Evolutionary conservation across 2,113 vertebrate species (phyloP).

Genomic region (Chitala chitala): DNA sequence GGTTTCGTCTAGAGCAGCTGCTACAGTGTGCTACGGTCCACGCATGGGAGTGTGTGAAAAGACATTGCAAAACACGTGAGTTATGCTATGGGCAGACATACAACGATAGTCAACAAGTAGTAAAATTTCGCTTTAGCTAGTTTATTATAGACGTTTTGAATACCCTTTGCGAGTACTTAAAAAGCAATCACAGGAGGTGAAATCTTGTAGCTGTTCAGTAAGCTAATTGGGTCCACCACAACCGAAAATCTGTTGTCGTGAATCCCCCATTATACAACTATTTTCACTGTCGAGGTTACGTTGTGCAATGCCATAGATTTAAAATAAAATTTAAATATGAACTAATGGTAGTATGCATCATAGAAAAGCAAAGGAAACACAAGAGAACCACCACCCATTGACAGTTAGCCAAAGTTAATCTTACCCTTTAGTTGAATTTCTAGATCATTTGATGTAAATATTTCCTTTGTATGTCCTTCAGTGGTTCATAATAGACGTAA

Average conservation of each 20-base stretch:
- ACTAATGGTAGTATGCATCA: not conserved
- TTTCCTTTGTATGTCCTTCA: not conserved
- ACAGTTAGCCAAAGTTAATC: conserved; percentile 17
- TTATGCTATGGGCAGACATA: not conserved
- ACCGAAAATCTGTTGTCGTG: not conserved
- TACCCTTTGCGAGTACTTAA: not conserved
- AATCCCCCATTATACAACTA: not conserved
- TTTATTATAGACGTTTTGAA: not conserved
- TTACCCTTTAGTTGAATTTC: conserved; percentile 15
- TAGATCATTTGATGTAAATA: not conserved
- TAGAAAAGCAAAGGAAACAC: too few species aligned
- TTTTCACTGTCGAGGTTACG: too few species aligned
- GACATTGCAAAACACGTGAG: not conserved
- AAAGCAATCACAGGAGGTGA: not conserved
- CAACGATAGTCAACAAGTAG: conserved; percentile 1
- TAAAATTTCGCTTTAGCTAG: not conserved
- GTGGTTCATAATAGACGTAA: not conserved
- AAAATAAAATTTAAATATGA: not conserved
- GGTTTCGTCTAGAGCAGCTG: too few species aligned
- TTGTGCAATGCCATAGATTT: not conserved
- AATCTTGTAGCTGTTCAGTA: not conserved
- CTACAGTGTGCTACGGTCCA: too few species aligned
- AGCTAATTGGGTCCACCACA: conserved; percentile 3
- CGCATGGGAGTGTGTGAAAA: too few species aligned
- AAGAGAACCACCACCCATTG: conserved; percentile 12